Percentiles rank a stretch among this genome's conserved stretches.
These are phyloP conservation scores for Palythoa grandis DNA, from an alignment of 92 coral and sea anemone species.

Conservation along the genomic window DNA sequence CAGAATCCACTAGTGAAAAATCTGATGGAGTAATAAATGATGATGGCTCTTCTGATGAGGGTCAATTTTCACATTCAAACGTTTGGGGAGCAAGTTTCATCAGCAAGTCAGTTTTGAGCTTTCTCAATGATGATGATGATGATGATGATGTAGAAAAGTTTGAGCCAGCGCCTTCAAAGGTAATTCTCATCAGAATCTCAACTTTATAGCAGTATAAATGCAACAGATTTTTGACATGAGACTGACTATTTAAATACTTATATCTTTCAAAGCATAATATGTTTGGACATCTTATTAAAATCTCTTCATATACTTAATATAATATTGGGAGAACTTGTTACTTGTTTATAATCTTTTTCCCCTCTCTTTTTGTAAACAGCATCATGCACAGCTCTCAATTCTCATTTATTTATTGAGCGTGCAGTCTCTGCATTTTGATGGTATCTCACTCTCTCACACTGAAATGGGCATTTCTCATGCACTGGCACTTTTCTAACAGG, in stretches of 20 bases:
- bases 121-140: slow-evolving; percentile 61
- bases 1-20: not conserved
- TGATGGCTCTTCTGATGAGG: slow-evolving; percentile 1
- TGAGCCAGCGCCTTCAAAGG: slow-evolving; percentile 35
- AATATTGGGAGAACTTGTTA: too few species aligned
- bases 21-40: not conserved
- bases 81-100: slow-evolving; percentile 7
- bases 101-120: slow-evolving; percentile 76
- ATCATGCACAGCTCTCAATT: too few species aligned
- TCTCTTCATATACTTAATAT: too few species aligned
- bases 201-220: not conserved
- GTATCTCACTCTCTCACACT: too few species aligned
- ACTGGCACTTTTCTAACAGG: too few species aligned
- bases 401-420: too few species aligned
- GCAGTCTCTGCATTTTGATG: too few species aligned
- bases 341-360: too few species aligned
- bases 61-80: not conserved
- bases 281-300: too few species aligned
- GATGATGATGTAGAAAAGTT: slow-evolving; percentile 56
- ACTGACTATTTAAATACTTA: not conserved
- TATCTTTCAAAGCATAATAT: too few species aligned
- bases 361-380: too few species aligned
- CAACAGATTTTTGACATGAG: not conserved
- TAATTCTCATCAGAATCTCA: not conserved
- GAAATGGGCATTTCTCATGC: too few species aligned